Evolutionary conservation across 2,888 invertebrate genomes (phyloP), one percentile per base, ranked within the genome.

Genomic region (Homarus gammarus): DNA sequence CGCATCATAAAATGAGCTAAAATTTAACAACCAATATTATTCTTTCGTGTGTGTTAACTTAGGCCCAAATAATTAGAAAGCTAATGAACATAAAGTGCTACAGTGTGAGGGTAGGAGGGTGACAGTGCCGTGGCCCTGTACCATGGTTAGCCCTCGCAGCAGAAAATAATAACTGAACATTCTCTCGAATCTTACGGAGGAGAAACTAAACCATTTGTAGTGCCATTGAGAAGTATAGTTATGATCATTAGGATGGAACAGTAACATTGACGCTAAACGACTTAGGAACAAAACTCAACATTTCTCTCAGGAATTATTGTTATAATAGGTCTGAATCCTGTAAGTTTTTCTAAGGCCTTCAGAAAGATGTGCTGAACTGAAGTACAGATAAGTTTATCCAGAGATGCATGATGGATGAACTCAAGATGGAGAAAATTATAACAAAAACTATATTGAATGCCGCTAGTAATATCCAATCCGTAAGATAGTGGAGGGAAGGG

Each of bases 401-500:
- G 64, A 22, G 44, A 27, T 64, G 2, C 27, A 27, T 27, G 27
- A 27, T 64, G 27, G 27, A 64, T n/a, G 22, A n/a, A 64, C n/a
- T 56, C 22, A 56, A 56, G 56, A 56, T 77, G 49, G 36, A 78
- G 56, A 56, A 78, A 36, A 78, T 56, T 36, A 27, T 56, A 56
- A 33, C 31, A 78, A 27, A 64, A 56, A n/a, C 31, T 78, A 31
- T 38, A 79, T n/a, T 64, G 27, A 27, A 64, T 27, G 64, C 27
- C 64, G 49, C 61, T 61, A 79, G 15, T 40, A 38, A 79, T 40
- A 79, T 64, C 15, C 61, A 79, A 38, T 61, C 49, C 77, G 49
- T 38, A 56, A n/a, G 78, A 78, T 36, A 78, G 78, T 56, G 33
- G 56, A 56, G 36, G 78, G 56, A 33, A 56, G 56, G 56, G 56